These are phyloP conservation scores for Melanaphis sacchari DNA, from an alignment of 1,140 invertebrate genomes.

Conservation along the genomic window DNA sequence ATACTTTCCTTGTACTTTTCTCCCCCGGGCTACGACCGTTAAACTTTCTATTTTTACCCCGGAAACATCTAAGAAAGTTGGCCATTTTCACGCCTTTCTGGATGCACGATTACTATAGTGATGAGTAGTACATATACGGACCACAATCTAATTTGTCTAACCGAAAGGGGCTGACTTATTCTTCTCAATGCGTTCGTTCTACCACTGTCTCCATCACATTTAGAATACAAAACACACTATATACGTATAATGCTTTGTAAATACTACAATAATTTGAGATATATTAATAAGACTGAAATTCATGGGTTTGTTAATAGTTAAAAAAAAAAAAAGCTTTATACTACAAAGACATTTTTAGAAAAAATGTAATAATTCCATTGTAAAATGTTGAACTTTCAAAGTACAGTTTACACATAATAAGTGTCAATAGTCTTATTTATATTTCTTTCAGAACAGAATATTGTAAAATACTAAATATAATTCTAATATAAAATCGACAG, in stretches of 20 bases:
- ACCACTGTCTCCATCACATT: background rate
- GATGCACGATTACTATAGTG: background rate
- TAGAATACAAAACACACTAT: background rate
- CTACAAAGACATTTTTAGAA: background rate
- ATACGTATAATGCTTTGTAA: background rate
- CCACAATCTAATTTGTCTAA: conserved; percentile 42
- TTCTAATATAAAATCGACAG: background rate
- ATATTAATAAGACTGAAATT: background rate
- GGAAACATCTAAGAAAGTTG: conserved; percentile 30
- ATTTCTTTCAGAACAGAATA: background rate
- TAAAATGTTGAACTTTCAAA: background rate
- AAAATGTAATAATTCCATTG: background rate
- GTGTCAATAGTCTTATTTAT: background rate
- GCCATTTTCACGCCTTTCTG: conserved; percentile 1
- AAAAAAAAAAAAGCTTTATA: background rate
- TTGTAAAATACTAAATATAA: background rate
- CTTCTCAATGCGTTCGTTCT: background rate
- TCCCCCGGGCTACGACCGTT: conserved; percentile 29
- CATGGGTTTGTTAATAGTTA: background rate
- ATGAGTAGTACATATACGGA: background rate
- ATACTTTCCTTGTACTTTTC: conserved; percentile 1
- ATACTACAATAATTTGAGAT: background rate
- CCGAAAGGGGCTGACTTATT: background rate
- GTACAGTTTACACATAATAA: too few relatives aligned
- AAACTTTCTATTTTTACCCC: conserved; percentile 41